These are phyloP conservation scores for Steatocranus sp. DNA, from an alignment of 2,797 vertebrate genomes.

Conservation along the genomic window DNA sequence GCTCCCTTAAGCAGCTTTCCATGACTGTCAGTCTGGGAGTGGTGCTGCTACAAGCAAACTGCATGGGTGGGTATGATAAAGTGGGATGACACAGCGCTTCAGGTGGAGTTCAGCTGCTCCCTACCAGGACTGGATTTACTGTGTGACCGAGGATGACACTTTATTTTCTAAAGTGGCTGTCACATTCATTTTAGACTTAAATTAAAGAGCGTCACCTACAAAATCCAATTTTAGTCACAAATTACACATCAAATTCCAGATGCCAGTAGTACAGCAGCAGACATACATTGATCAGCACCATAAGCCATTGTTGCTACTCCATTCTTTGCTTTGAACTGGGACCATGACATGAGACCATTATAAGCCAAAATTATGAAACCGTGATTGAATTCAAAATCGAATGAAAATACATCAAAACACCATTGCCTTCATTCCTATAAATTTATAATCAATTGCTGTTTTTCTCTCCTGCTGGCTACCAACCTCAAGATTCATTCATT, in stretches of 20 bases:
- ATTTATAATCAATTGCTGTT: background rate
- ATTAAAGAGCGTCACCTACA: background rate
- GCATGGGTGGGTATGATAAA: conserved; percentile 30
- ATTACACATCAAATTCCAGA: background rate
- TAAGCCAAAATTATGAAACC: background rate
- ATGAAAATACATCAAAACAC: background rate
- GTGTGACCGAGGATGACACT: background rate
- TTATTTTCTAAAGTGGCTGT: background rate
- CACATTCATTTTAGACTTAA: background rate
- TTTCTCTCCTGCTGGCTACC: background rate
- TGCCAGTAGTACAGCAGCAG: background rate
- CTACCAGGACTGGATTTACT: background rate
- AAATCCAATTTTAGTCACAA: background rate
- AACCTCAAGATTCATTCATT: background rate
- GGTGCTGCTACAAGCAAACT: conserved; percentile 18
- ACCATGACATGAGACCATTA: background rate
- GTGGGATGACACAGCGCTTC: conserved; percentile 36
- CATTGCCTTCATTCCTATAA: background rate
- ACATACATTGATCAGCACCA: background rate
- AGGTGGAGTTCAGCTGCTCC: conserved; percentile 22
- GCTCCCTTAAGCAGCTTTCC: conserved; percentile 62
- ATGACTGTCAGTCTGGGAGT: conserved; percentile 37
- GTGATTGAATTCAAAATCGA: background rate
- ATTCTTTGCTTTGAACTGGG: background rate
- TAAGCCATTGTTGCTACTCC: background rate